Base-by-base conservation (phyloP, 2,888 invertebrate genomes). In the Stomorhina lunata region DNA sequence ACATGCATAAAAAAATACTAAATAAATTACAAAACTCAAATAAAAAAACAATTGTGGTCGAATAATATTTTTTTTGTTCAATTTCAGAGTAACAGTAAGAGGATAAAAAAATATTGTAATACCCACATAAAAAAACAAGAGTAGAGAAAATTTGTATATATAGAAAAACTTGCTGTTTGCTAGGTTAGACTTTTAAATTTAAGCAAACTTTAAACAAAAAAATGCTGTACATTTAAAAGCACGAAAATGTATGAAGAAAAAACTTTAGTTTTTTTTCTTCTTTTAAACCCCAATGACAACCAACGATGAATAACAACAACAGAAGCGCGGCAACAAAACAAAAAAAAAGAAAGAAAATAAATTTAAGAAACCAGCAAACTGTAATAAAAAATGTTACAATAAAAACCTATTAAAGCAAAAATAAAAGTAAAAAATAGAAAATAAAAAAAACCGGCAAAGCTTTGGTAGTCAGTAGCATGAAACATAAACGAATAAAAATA, bases 381-480 rank as follows among this genome's bases (percentile, higher is more conserved):
- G 53, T 59, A 72, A 66, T 72, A 72, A 76, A 75, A 80, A 76
- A 77, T n/a, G 29, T 57, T 61, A 77, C 81, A 72, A 81, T 66
- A 81, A 72, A 76, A 76, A 50, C 65, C 76, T 76, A 69, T 76
- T 71, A 81, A 77, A 66, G 63, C 32, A 57, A 66, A 72, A 81
- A 68, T 27, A 32, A 61, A 73, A 45, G 25, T 27, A 32, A 20
- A 20, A 40, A 55, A 61, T 34, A 32, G 22, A n/a, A 20, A 37
- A 43, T 20, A 50, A 4, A 68, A 80, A 50, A 66, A 20, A 66
- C 61, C 72, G 66, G 66, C 77, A 81, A 66, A 66, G 48, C 53
- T 81, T 61, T 66, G 53, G 57, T 45, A 81, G 66, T 59, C 57
- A 76, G 71, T 43, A 65, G 63, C 71, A 72, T 73, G 43, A 80